Percentiles rank a stretch among this genome's conserved stretches.
Conservation (phyloP, 2,888 invertebrate species). For the Chymomyza caudatula region DNA sequence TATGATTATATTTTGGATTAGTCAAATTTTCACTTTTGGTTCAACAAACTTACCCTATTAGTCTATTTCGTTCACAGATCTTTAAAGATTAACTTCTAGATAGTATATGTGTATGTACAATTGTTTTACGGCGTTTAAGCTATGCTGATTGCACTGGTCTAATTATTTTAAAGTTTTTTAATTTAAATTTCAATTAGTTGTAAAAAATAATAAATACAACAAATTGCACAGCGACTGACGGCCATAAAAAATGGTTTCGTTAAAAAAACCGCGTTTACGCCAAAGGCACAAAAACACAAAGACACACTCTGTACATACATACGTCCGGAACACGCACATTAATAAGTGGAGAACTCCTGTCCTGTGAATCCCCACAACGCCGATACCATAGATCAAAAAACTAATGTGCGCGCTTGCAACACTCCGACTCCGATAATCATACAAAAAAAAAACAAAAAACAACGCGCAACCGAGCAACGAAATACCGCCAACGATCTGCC, state of each 20-base stretch:
- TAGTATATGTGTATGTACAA: too few species aligned
- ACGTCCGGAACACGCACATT: not conserved
- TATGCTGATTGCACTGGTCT: too few species aligned
- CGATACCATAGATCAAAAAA: slow-evolving; percentile 7
- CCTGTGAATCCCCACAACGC: slow-evolving; percentile 1
- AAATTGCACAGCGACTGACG: not conserved
- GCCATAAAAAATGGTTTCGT: not conserved
- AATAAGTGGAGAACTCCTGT: not conserved
- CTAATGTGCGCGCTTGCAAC: slow-evolving; percentile 34
- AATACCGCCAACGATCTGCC: slow-evolving; percentile 34
- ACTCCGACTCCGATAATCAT: not conserved
- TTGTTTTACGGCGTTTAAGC: not conserved
- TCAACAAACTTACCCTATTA: too few species aligned
- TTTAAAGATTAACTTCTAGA: too few species aligned
- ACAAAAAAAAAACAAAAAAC: slow-evolving; percentile 2
- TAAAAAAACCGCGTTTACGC: not conserved
- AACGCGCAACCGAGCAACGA: slow-evolving; percentile 5
- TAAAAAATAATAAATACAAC: not conserved
- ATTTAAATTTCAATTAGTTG: not conserved
- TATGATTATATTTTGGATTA: too few species aligned
- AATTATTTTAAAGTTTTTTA: too few species aligned
- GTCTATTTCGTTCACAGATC: too few species aligned
- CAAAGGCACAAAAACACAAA: slow-evolving; percentile 18
- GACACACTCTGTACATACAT: not conserved
- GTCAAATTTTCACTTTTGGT: too few species aligned